Conservation (phyloP, 2,888 invertebrate genomes). For the Morpho achilles region DNA sequence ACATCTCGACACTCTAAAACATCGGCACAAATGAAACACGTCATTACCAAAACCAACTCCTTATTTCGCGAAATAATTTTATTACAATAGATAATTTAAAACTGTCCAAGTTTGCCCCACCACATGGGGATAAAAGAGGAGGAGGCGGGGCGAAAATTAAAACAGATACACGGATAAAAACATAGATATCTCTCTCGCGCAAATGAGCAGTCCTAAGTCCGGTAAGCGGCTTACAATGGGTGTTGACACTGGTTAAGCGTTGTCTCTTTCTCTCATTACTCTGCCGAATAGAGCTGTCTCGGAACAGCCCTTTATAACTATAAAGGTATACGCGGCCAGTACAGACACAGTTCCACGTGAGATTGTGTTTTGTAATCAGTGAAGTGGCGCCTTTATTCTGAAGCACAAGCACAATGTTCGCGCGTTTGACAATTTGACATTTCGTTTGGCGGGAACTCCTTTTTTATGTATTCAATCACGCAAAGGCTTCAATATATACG, state of each 20-base stretch:
- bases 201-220: constrained; percentile 73
- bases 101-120: constrained; percentile 74
- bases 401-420: constrained; percentile 66
- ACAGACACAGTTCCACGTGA: constrained; percentile 70
- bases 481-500: constrained; percentile 37
- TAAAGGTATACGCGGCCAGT: constrained; percentile 60
- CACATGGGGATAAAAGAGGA: constrained; percentile 63
- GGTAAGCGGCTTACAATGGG: constrained; percentile 74
- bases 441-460: constrained; percentile 68
- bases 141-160: constrained; percentile 64
- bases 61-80: constrained; percentile 77
- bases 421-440: constrained; percentile 74
- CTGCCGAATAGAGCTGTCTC: constrained; percentile 54
- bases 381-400: constrained; percentile 72
- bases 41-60: constrained; percentile 77
- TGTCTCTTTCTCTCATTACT: constrained; percentile 50
- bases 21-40: constrained; percentile 71
- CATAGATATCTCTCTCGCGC: constrained; percentile 61
- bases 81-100: constrained; percentile 79
- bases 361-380: constrained; percentile 76
- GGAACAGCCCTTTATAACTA: constrained; percentile 60
- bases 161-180: constrained; percentile 51
- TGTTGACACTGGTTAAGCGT: constrained; percentile 52
- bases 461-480: constrained; percentile 43
- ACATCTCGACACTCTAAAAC: constrained; percentile 35